Evolutionary conservation across 2,113 vertebrate genomes (phyloP).

Genomic region (Pomatorhinus ruficollis): DNA sequence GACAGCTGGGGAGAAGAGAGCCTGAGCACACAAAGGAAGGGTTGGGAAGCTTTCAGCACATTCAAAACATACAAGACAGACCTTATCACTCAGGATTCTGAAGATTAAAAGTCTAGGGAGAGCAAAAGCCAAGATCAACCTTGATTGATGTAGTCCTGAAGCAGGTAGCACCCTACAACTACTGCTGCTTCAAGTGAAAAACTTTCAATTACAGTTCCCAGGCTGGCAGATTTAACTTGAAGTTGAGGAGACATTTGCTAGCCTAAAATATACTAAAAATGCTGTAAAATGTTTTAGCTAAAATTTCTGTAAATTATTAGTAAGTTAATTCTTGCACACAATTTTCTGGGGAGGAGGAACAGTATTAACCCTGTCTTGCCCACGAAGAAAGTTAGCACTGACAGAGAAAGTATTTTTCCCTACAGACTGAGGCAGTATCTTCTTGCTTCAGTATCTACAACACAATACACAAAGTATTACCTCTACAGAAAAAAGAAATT

Average conservation of each 20-base stretch:
- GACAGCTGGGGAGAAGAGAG: neutral
- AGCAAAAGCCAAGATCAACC: neutral
- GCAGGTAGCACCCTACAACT: neutral
- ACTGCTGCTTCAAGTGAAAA: neutral
- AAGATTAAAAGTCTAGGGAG: neutral
- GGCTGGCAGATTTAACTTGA: neutral
- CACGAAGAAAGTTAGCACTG: neutral
- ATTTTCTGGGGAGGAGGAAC: neutral
- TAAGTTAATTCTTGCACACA: neutral
- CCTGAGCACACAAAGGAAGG: neutral
- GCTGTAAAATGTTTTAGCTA: neutral
- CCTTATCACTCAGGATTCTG: neutral
- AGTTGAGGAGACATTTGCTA: neutral
- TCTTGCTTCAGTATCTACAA: neutral
- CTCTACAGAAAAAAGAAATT: neutral
- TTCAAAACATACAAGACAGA: neutral
- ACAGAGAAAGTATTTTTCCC: neutral
- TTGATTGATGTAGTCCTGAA: neutral
- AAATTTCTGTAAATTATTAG: neutral
- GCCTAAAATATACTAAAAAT: neutral
- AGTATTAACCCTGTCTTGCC: neutral
- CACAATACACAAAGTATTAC: neutral
- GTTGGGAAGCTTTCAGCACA: neutral
- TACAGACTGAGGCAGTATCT: neutral
- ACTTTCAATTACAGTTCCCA: neutral